Evolutionary conservation across 2,113 vertebrate genomes (phyloP).

Genomic region (Psittacula cyanocephala): DNA sequence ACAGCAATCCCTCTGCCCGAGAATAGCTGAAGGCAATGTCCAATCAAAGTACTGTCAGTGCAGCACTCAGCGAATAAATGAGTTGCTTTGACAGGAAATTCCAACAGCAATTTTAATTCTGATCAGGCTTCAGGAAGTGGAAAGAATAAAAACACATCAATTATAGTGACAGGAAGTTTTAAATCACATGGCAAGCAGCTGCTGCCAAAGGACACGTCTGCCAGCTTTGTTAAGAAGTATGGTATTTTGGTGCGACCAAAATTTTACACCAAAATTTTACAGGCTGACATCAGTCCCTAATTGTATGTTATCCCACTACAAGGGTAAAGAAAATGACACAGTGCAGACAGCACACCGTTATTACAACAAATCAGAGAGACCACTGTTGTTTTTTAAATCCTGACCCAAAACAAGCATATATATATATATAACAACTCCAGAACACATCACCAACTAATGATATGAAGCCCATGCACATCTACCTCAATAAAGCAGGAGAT

Average conservation of each 20-base stretch:
- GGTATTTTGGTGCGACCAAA: constrained; percentile 76
- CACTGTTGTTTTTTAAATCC: background rate
- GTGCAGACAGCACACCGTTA: constrained; percentile 57
- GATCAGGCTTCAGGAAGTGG: constrained; percentile 93
- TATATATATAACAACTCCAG: background rate
- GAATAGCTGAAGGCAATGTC: constrained; percentile 80
- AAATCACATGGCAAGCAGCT: constrained; percentile 90
- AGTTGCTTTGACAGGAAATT: constrained; percentile 96
- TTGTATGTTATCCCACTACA: constrained; percentile 65
- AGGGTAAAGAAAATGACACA: constrained; percentile 72
- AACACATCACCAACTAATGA: background rate
- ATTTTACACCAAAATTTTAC: constrained; percentile 76
- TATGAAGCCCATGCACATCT: background rate
- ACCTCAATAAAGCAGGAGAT: background rate
- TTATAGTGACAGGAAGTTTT: constrained; percentile 92
- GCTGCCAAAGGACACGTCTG: constrained; percentile 81
- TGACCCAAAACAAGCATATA: background rate
- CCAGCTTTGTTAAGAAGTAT: constrained; percentile 77
- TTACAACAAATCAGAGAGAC: constrained; percentile 58
- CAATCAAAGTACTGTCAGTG: constrained; percentile 83
- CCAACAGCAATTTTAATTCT: constrained; percentile 92
- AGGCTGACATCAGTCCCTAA: constrained; percentile 75
- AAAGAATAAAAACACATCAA: constrained; percentile 93
- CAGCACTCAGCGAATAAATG: constrained; percentile 84
- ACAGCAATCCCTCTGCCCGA: constrained; percentile 74